These are phyloP conservation scores for Vespertilio murinus DNA, from an alignment of 2,797 vertebrate genomes.

Conservation along the genomic window DNA sequence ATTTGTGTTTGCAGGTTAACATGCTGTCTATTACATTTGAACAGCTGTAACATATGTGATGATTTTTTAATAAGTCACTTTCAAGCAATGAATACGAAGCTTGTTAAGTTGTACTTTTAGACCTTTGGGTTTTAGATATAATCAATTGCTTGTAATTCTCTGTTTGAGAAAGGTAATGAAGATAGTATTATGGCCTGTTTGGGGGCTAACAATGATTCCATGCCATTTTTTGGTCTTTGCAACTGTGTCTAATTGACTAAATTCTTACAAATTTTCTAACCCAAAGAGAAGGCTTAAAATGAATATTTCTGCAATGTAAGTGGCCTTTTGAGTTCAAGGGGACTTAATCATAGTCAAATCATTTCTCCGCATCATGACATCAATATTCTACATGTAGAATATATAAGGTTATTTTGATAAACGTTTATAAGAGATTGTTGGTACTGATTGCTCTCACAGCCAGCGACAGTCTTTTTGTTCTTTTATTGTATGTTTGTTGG, in stretches of 20 bases:
- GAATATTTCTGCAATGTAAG: conserved; percentile 63
- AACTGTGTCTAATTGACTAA: conserved; percentile 40
- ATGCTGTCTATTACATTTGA: conserved; percentile 66
- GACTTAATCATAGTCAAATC: conserved; percentile 80
- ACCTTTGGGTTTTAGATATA: conserved; percentile 43
- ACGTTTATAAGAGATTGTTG: conserved; percentile 62
- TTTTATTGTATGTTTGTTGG: conserved; percentile 83
- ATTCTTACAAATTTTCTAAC: conserved; percentile 50
- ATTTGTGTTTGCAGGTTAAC: conserved; percentile 75
- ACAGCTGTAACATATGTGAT: conserved; percentile 73
- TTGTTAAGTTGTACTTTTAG: conserved; percentile 54
- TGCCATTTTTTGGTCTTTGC: conserved; percentile 42
- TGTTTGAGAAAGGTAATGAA: conserved; percentile 56
- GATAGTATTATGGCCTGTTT: conserved; percentile 41
- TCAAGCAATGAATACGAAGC: conserved; percentile 28
- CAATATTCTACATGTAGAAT: conserved; percentile 76
- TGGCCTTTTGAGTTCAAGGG: conserved; percentile 31
- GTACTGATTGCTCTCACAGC: conserved; percentile 69
- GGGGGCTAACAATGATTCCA: not conserved
- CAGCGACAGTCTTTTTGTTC: conserved; percentile 79
- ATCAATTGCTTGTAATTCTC: conserved; percentile 48
- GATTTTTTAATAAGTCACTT: conserved; percentile 70
- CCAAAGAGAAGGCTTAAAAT: conserved; percentile 37
- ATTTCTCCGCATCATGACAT: conserved; percentile 70
- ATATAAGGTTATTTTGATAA: conserved; percentile 72